Evolutionary conservation across 2,888 invertebrate genomes (phyloP).

Genomic region (Hirtodrosophila histrioides): DNA sequence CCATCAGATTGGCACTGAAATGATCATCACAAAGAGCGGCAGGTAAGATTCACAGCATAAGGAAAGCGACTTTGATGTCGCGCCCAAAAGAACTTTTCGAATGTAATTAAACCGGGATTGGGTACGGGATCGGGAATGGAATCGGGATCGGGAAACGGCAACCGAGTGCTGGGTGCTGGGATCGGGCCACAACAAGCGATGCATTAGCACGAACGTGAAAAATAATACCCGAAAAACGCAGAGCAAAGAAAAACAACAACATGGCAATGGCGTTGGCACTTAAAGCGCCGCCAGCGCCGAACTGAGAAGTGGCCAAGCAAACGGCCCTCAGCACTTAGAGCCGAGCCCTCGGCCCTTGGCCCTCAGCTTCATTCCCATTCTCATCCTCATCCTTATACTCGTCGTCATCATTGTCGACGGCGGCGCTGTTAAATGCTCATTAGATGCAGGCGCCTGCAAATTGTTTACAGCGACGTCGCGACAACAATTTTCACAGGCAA

Average conservation of each 20-base stretch:
- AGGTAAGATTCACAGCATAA: conserved; percentile 86
- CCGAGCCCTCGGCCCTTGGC: conserved; percentile 23
- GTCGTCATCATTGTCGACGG: conserved; percentile 11
- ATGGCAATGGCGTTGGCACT: conserved; percentile 51
- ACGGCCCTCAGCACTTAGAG: conserved; percentile 17
- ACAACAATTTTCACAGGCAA: conserved; percentile 83
- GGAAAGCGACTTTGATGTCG: conserved; percentile 37
- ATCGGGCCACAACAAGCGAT: conserved; percentile 43
- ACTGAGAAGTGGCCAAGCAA: conserved; percentile 31
- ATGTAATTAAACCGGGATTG: conserved; percentile 32
- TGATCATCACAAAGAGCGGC: conserved; percentile 92
- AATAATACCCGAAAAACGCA: conserved; percentile 50
- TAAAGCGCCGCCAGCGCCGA: conserved; percentile 51
- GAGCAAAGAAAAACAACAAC: conserved; percentile 59
- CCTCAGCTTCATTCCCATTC: conserved; percentile 10
- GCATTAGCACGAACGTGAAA: conserved; percentile 72
- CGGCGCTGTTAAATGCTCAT: conserved; percentile 78
- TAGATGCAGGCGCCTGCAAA: conserved; percentile 82
- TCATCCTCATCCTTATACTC: background rate
- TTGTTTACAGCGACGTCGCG: conserved; percentile 82
- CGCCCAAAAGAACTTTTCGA: conserved; percentile 55
- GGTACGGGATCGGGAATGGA: conserved; percentile 16
- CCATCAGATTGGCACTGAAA: conserved; percentile 89
- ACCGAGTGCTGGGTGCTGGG: too few relatives aligned
- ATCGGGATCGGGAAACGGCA: conserved; percentile 23